Percentiles rank a stretch among this genome's conserved stretches.
These are phyloP conservation scores for Hecatera dysodea DNA, from an alignment of 2,888 invertebrate genomes.

Conservation along the genomic window DNA sequence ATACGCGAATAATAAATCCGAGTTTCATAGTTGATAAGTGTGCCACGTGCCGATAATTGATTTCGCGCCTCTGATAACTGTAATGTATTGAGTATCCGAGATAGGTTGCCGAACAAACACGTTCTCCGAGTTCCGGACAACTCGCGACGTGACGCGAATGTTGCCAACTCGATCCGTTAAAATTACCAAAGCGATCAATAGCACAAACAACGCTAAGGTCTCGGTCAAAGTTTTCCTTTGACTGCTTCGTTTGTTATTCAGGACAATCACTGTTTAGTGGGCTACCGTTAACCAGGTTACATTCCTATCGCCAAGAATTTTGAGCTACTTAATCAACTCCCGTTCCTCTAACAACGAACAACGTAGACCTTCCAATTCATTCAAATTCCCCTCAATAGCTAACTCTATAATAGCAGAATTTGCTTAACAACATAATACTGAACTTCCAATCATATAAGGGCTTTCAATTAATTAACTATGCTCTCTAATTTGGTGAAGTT, in stretches of 20 bases:
- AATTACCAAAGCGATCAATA: slow-evolving; percentile 82
- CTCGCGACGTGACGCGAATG: slow-evolving; percentile 84
- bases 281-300: slow-evolving; percentile 52
- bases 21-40: slow-evolving; percentile 67
- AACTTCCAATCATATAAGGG: slow-evolving; percentile 54
- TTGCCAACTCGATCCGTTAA: slow-evolving; percentile 77
- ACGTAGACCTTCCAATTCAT: slow-evolving; percentile 20
- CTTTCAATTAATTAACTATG: slow-evolving; percentile 71
- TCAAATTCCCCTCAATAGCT: slow-evolving; percentile 16
- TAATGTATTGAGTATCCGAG: slow-evolving; percentile 80
- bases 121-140: slow-evolving; percentile 73
- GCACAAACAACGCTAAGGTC: slow-evolving; percentile 75
- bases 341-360: slow-evolving; percentile 1
- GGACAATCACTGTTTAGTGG: slow-evolving; percentile 63
- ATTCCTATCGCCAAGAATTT: slow-evolving; percentile 39
- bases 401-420: slow-evolving; percentile 24
- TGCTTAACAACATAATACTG: slow-evolving; percentile 27
- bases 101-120: slow-evolving; percentile 72
- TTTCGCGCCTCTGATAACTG: slow-evolving; percentile 78
- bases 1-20: slow-evolving; percentile 36
- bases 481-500: slow-evolving; percentile 64
- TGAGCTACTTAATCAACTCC: slow-evolving; percentile 41
- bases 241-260: slow-evolving; percentile 60
- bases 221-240: slow-evolving; percentile 64
- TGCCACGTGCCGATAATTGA: slow-evolving; percentile 80